These are phyloP conservation scores for Dicerorhinus sumatrensis DNA, from an alignment of 2,113 vertebrate genomes.

Conservation along the genomic window DNA sequence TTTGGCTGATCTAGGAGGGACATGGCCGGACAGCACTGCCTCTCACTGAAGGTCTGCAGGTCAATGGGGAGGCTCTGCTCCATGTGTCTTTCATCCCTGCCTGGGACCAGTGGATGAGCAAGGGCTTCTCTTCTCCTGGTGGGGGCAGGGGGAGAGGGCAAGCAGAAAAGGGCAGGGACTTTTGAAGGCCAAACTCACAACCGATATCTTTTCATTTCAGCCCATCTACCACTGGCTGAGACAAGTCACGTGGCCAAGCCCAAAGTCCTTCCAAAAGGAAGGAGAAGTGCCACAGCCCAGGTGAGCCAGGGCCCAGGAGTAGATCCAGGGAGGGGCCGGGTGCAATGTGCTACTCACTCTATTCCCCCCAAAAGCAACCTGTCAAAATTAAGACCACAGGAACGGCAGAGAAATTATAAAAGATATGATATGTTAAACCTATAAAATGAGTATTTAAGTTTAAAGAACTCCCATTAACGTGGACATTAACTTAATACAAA, in stretches of 20 bases:
- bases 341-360: rapidly evolving
- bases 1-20: background rate
- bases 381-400: background rate
- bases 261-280: background rate
- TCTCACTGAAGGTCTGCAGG: background rate
- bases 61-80: background rate
- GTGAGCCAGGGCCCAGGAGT: rapidly evolving
- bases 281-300: background rate
- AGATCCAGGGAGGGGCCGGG: rapidly evolving
- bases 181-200: background rate
- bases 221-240: no score
- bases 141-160: rapidly evolving
- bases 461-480: background rate
- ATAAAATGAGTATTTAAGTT: background rate
- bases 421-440: background rate
- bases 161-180: background rate
- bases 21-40: no score
- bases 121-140: background rate
- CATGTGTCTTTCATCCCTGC: background rate
- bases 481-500: background rate
- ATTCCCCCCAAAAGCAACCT: rapidly evolving
- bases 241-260: background rate
- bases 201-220: background rate
- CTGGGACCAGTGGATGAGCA: background rate
- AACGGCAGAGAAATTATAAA: background rate